Base-by-base conservation (phyloP, 1,140 invertebrate species). In the Galleria mellonella region DNA sequence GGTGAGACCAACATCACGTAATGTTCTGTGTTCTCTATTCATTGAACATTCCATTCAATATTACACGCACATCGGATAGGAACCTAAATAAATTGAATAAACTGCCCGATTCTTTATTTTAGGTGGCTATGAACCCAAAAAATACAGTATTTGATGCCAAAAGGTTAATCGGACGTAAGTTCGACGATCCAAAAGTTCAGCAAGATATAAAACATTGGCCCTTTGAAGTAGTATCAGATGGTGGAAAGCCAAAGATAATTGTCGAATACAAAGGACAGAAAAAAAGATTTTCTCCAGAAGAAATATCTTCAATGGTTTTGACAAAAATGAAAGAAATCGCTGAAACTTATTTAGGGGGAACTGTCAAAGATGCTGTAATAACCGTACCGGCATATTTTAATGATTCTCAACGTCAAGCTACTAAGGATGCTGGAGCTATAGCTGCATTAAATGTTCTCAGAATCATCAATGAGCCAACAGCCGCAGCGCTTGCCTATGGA, bases 141-240 rank as follows among this genome's bases (percentile, higher is more conserved):
- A 96, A 96, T 72, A 96, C 94, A 1, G 91, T 94, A 9, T 94
- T 94, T 62, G 94, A 96, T 87, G 93, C 94, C 15, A 95, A 95
- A 81, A 89, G 94, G 29, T 76, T 92, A 2, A 94, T 95, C 47
- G 94, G 94, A 2, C 87, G 94, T 23, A 89, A 89, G 58, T 96
- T 90, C 61, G 90, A 94, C 53, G 94, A 96, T 66, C 67, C 84
- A 0, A 90, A 91, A 50, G 92, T 96, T 12, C 92, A 94, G 72
- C 88, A 88, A 30, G 93, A 95, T 65, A 88, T 94, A 52, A 93
- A 93, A 78, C 90, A 93, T 62, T 96, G 94, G 91, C 92, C 95
- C 0, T 96, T 96, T 72, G 87, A 88, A 69, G 92, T 94, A 0
- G 54, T 92, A 14, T 90, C 87, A 36, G 91, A 92, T 23, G 73